Conservation (phyloP, 2,797 vertebrate genomes). For the Alfaro cultratus region DNA sequence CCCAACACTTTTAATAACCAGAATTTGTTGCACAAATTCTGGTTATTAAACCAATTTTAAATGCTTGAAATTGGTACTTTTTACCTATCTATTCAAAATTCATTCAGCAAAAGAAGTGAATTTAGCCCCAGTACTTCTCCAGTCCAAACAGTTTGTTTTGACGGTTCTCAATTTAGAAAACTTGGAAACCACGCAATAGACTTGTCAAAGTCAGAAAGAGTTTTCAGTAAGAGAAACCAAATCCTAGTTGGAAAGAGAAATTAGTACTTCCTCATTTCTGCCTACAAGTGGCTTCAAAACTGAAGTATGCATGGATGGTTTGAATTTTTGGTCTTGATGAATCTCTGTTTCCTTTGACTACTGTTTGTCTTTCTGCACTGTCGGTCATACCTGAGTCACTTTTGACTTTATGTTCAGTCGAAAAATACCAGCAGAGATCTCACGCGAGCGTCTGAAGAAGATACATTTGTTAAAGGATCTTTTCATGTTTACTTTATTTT, state of each 20-base stretch:
- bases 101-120: neutral
- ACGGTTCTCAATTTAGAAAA: neutral
- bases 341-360: neutral
- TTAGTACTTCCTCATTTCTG: neutral
- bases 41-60: no score
- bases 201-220: neutral
- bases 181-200: neutral
- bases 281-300: neutral
- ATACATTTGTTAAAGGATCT: neutral
- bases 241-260: neutral
- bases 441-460: constrained; percentile 1
- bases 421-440: constrained; percentile 13
- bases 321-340: constrained; percentile 16
- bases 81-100: neutral
- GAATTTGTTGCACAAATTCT: neutral
- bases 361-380: constrained; percentile 2
- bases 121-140: neutral
- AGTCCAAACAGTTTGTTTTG: neutral
- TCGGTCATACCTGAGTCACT: neutral
- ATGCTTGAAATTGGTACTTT: neutral
- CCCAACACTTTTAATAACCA: neutral
- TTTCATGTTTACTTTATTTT: neutral
- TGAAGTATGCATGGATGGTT: constrained; percentile 33
- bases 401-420: constrained; percentile 14
- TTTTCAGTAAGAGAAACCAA: neutral